A percentile compares a stretch with the other conserved stretches of the same genome.
Evolutionary conservation across 2,113 vertebrate genomes (phyloP).

Genomic region (Butorides virescens): DNA sequence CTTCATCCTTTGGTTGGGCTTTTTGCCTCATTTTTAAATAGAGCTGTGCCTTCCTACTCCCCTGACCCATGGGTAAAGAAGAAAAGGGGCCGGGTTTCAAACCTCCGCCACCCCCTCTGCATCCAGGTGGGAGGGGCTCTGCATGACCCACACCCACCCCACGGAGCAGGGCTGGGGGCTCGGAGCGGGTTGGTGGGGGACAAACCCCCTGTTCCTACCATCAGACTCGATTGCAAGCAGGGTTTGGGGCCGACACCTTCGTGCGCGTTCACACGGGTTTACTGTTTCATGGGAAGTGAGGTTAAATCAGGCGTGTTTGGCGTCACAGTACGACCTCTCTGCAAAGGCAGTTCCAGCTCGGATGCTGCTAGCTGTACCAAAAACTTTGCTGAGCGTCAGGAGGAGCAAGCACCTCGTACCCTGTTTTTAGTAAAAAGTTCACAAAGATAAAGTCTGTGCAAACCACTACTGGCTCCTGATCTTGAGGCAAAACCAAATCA

Average conservation of each 20-base stretch:
- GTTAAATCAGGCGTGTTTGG: neutral
- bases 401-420: neutral
- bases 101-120: neutral
- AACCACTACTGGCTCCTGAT: neutral
- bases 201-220: neutral
- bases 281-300: neutral
- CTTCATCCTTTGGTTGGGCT: neutral
- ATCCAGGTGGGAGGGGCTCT: neutral
- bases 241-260: neutral
- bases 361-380: neutral
- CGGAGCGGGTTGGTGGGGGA: accelerated
- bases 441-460: neutral
- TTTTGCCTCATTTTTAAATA: neutral
- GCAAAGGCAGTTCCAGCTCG: neutral
- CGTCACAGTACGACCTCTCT: neutral
- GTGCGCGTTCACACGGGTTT: neutral
- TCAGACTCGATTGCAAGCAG: neutral
- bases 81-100: neutral
- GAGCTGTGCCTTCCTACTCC: neutral
- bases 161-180: neutral
- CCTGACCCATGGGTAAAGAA: neutral
- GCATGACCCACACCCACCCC: neutral
- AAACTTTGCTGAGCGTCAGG: neutral
- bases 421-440: neutral
- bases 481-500: constrained; percentile 6